These are phyloP conservation scores for Netelia melanura DNA, from an alignment of 2,888 invertebrate species.

Conservation along the genomic window DNA sequence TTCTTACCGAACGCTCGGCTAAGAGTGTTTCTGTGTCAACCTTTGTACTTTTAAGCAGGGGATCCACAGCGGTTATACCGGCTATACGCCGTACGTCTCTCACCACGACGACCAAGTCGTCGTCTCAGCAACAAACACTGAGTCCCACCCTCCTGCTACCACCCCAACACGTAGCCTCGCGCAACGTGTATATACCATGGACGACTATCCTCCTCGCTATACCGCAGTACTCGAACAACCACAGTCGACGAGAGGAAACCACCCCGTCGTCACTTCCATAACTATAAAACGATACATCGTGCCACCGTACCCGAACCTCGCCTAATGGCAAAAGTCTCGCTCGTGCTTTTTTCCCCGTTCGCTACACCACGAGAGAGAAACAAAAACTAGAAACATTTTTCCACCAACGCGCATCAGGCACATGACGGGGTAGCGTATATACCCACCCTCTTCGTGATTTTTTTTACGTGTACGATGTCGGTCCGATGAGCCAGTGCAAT, in stretches of 20 bases:
- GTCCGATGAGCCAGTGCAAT: conserved; percentile 42
- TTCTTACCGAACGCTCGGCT: conserved; percentile 76
- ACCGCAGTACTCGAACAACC: conserved; percentile 44
- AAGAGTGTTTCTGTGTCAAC: conserved; percentile 84
- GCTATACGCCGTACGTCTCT: conserved; percentile 72
- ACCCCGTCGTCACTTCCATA: conserved; percentile 50
- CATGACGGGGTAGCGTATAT: neutral
- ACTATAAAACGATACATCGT: conserved; percentile 65
- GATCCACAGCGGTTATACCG: conserved; percentile 78
- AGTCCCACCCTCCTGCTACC: neutral
- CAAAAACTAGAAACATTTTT: conserved; percentile 54
- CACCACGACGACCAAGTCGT: conserved; percentile 67
- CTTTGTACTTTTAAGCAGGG: conserved; percentile 83
- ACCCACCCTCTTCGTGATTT: conserved; percentile 23
- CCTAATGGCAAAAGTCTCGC: conserved; percentile 63
- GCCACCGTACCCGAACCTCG: conserved; percentile 46
- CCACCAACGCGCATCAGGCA: conserved; percentile 14
- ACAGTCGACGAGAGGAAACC: conserved; percentile 47
- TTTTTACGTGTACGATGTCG: conserved; percentile 40
- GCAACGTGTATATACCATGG: conserved; percentile 17
- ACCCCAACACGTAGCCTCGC: conserved; percentile 3
- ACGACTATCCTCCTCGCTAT: conserved; percentile 24
- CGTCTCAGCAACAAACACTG: conserved; percentile 45
- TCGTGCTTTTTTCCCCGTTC: conserved; percentile 49
- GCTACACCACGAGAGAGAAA: conserved; percentile 67